Base-by-base conservation (phyloP, 1,140 invertebrate species). In the Ceratitis capitata region DNA sequence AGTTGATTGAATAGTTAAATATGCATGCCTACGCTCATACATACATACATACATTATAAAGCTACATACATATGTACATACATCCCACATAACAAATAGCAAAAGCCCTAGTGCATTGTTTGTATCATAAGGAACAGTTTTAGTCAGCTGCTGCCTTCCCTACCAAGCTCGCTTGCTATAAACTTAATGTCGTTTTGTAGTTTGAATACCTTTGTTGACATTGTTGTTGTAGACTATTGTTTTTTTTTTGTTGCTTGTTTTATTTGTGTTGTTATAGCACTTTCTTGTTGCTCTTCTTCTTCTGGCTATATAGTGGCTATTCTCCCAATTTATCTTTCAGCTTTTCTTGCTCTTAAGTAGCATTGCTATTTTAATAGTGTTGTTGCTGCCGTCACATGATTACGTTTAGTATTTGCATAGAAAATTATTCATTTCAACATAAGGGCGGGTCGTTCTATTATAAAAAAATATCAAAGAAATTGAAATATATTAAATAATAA, bases 1-100 rank as follows among this genome's bases (percentile, higher is more conserved):
- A 78, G 35, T 45, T 26, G 69, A 78, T 78, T 78, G 39, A 78
- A 78, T 78, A 45, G 39, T 78, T 45, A 10, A 78, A 78, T 45
- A 6, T n/a, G 32, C 10, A 26, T 14, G 32, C 23, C n/a, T 64
- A 64, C 26, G 1, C 7, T 29, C 5, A 0, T 58, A 58, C 3
- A 32, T 10, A 61, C 5, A 10, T 23, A 5, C 56, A 58, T n/a
- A 23, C 56, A 32, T 0, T 58, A 58, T 9, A 32, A 19, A 61
- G 4, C n/a, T 23, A 5, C 56, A 58, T n/a, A 23, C 56, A 61
- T 26, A 23, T 23, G 23, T 32, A 29, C 26, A 61, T 29, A 32
- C 26, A 61, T 3, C n/a, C 0, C 23, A 10, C 58, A 32, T 2
- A n/a, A 12, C 7, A 32, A 29, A 45, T 23, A 35, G n/a, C n/a